phyloP scores from a whole-genome alignment of 2,888 invertebrate species.

The Tyria jacobaeae region DNA sequence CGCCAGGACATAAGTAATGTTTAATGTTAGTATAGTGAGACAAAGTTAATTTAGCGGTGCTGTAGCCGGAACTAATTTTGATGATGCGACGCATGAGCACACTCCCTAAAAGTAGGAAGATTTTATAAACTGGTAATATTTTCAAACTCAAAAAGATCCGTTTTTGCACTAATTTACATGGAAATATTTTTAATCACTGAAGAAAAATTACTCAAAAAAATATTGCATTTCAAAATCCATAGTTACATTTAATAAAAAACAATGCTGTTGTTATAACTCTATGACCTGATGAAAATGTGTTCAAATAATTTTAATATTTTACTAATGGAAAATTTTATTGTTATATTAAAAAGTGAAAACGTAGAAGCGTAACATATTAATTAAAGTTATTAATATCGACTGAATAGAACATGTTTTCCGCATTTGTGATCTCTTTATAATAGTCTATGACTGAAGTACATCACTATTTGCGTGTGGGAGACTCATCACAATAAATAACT shows the following conservation, averaged over 20 bases:
- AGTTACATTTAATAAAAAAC: too few species aligned
- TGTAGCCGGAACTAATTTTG: not conserved
- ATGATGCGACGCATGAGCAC: not conserved
- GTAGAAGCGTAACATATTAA: not conserved
- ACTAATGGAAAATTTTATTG: not conserved
- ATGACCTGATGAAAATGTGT: not conserved
- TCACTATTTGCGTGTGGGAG: constrained; percentile 9
- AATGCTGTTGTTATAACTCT: not conserved
- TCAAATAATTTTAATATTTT: not conserved
- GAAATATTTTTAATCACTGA: too few species aligned
- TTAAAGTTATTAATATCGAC: not conserved
- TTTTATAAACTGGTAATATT: not conserved
- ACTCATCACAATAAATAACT: not conserved
- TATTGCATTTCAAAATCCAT: not conserved
- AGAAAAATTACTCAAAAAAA: not conserved
- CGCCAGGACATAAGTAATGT: not conserved
- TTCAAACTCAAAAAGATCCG: too few species aligned
- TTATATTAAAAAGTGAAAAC: not conserved
- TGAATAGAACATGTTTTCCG: not conserved
- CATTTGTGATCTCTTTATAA: constrained; percentile 17
- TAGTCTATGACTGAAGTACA: constrained; percentile 13
- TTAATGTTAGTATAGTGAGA: not conserved
- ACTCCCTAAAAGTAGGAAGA: not conserved
- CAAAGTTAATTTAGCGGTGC: not conserved
- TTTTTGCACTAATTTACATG: too few species aligned